Percentiles rank a stretch among this genome's conserved stretches.
phyloP scores from a whole-genome alignment of 2,113 vertebrate genomes.

The Xiphophorus couchianus region DNA sequence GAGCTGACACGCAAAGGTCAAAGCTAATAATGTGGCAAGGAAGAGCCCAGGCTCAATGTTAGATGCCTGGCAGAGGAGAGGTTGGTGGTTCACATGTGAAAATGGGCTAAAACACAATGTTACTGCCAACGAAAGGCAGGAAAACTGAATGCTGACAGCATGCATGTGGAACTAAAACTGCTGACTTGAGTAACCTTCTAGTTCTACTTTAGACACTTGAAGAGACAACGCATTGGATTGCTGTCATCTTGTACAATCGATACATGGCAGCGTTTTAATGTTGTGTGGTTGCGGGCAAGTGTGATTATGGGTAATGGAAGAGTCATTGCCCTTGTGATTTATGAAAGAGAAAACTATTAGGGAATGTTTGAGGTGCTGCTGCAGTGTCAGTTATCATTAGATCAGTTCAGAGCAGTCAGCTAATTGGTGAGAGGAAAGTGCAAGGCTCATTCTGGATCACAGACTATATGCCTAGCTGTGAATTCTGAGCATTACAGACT shows the following conservation, averaged over 20 bases:
- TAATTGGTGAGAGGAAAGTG: conserved; percentile 42
- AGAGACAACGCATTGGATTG: conserved; percentile 17
- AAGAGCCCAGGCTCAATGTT: conserved; percentile 52
- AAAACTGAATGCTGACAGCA: background rate
- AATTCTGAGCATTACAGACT: too few relatives aligned
- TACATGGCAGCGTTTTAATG: conserved; percentile 36
- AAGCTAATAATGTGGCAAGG: conserved; percentile 62
- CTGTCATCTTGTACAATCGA: conserved; percentile 37
- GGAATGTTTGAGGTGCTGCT: conserved; percentile 32
- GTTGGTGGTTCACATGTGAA: conserved; percentile 15
- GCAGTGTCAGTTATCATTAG: conserved; percentile 62
- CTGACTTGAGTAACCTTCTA: conserved; percentile 41
- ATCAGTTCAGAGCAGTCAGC: conserved; percentile 60
- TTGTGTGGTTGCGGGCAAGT: conserved; percentile 35
- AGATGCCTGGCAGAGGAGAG: conserved; percentile 30
- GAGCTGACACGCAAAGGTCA: conserved; percentile 62
- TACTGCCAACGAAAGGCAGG: conserved; percentile 28
- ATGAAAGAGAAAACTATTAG: conserved; percentile 68
- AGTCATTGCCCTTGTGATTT: conserved; percentile 56
- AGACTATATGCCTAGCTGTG: background rate
- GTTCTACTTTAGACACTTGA: conserved; percentile 23
- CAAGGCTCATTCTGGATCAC: conserved; percentile 30
- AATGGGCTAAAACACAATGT: conserved; percentile 22
- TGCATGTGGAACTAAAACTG: conserved; percentile 19
- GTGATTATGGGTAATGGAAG: conserved; percentile 63